These are phyloP conservation scores for Eupithecia abbreviata DNA, from an alignment of 2,888 invertebrate species.

Conservation along the genomic window DNA sequence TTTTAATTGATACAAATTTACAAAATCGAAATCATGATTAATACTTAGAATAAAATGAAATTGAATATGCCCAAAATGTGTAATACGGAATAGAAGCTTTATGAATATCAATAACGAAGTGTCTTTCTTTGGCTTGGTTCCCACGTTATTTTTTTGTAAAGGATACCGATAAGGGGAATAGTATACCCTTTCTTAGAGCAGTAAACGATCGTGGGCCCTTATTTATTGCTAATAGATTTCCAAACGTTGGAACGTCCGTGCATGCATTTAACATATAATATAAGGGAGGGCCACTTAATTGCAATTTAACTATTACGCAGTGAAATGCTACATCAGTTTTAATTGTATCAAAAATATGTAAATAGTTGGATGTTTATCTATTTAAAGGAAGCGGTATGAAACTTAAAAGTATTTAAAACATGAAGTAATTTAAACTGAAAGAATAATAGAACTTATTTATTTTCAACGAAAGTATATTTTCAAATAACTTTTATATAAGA, in stretches of 20 bases:
- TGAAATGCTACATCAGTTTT: constrained; percentile 30
- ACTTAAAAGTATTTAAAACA: not conserved
- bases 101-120: constrained; percentile 71
- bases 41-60: constrained; percentile 15
- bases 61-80: constrained; percentile 52
- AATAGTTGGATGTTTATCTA: constrained; percentile 20
- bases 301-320: constrained; percentile 49
- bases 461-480: not conserved
- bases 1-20: constrained; percentile 1
- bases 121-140: constrained; percentile 76
- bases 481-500: not conserved
- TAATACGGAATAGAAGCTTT: constrained; percentile 63
- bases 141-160: constrained; percentile 80
- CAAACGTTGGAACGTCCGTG: constrained; percentile 69
- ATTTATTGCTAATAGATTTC: constrained; percentile 82
- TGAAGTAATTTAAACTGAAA: not conserved
- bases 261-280: constrained; percentile 60
- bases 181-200: constrained; percentile 79
- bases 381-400: constrained; percentile 24
- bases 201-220: constrained; percentile 75
- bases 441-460: not conserved
- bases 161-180: constrained; percentile 79
- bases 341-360: constrained; percentile 33
- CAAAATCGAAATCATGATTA: constrained; percentile 15
- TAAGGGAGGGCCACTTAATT: constrained; percentile 60